Conservation (phyloP, 2,888 invertebrate genomes). For the Pterostichus niger region DNA sequence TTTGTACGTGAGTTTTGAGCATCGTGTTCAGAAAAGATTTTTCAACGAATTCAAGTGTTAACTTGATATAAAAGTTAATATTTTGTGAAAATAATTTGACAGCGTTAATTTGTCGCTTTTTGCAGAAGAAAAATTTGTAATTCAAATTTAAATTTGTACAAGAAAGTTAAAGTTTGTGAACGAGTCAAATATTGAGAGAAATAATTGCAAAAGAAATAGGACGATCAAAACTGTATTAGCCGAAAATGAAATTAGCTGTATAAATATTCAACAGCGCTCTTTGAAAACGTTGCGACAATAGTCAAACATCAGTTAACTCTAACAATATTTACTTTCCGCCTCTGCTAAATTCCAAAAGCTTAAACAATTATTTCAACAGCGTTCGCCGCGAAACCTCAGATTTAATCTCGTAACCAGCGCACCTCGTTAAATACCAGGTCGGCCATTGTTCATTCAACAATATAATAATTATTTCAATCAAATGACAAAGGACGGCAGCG, state of each 20-base stretch:
- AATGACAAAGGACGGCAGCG: constrained; percentile 45
- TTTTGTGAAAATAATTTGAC: constrained; percentile 41
- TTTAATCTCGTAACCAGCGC: constrained; percentile 56
- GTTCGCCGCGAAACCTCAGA: constrained; percentile 57
- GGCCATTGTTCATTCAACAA: constrained; percentile 54
- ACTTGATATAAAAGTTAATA: constrained; percentile 43
- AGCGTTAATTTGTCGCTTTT: constrained; percentile 41
- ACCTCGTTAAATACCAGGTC: constrained; percentile 55
- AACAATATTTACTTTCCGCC: constrained; percentile 61
- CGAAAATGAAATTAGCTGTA: constrained; percentile 55
- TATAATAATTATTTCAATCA: constrained; percentile 57
- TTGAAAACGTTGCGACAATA: constrained; percentile 57
- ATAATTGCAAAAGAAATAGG: constrained; percentile 51
- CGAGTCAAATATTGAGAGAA: constrained; percentile 50
- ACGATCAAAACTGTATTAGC: constrained; percentile 50
- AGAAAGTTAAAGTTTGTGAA: constrained; percentile 43
- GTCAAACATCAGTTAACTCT: constrained; percentile 62
- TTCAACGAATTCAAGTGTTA: neutral
- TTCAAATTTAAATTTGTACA: constrained; percentile 45
- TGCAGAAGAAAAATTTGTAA: constrained; percentile 34
- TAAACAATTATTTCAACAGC: constrained; percentile 59
- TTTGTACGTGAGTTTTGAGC: too few species aligned
- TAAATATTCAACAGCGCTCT: constrained; percentile 54
- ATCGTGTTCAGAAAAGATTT: too few species aligned
- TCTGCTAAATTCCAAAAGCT: constrained; percentile 58